These are phyloP conservation scores for Tribolium madens DNA, from an alignment of 1,140 invertebrate genomes.

Conservation along the genomic window DNA sequence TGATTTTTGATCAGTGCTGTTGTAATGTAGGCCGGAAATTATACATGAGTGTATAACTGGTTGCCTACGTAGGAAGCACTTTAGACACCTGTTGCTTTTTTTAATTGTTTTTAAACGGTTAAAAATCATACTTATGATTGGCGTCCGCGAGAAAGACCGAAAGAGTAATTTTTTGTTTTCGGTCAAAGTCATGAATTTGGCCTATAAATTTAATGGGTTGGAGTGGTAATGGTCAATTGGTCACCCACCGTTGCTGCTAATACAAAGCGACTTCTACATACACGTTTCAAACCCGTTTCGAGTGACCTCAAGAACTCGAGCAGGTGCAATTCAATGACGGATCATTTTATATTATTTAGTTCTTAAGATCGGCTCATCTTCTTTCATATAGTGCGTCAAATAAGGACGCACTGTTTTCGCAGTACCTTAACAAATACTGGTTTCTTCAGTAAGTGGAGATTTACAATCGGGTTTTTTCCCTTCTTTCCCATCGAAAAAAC, in stretches of 20 bases:
- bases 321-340: constrained; percentile 42
- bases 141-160: background rate
- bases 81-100: too few species aligned
- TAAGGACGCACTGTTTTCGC: constrained; percentile 33
- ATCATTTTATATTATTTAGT: constrained; percentile 44
- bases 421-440: constrained; percentile 30
- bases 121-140: background rate
- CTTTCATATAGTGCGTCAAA: constrained; percentile 25
- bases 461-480: constrained; percentile 16
- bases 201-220: background rate
- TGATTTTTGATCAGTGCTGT: too few species aligned
- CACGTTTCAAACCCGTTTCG: constrained; percentile 31
- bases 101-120: background rate
- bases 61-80: background rate
- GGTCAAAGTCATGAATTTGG: background rate
- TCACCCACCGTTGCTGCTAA: background rate
- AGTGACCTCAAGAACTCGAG: constrained; percentile 40
- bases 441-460: constrained; percentile 15
- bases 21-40: too few species aligned
- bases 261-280: constrained; percentile 10
- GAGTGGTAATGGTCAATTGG: background rate
- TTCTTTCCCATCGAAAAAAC: constrained; percentile 1
- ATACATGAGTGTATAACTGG: background rate
- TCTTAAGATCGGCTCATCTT: constrained; percentile 31
- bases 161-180: background rate